Percentiles rank a stretch among this genome's conserved stretches.
phyloP scores from a whole-genome alignment of 2,113 vertebrate genomes.

The Mirounga angustirostris region DNA sequence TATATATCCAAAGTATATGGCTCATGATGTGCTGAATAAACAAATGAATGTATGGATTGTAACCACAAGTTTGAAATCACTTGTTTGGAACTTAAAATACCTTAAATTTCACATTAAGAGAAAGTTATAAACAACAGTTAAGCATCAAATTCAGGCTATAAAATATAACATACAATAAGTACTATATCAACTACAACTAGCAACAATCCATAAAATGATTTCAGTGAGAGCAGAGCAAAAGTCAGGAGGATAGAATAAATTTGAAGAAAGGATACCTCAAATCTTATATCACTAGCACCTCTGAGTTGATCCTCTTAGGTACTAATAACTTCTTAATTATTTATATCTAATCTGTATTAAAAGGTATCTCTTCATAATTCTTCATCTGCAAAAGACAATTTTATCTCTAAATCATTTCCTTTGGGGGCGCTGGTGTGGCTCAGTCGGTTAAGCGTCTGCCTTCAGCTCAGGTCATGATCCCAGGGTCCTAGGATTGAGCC shows the following conservation, averaged over 20 bases:
- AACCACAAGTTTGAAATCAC: conserved; percentile 46
- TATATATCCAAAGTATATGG: not conserved
- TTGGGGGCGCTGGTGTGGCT: not conserved
- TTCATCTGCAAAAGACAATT: not conserved
- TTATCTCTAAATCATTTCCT: conserved; percentile 13
- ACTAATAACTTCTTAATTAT: conserved; percentile 14
- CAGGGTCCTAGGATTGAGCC: too few species aligned
- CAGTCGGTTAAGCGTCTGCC: too few species aligned
- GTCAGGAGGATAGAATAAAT: not conserved
- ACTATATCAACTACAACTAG: not conserved
- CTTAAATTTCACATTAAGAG: conserved; percentile 3
- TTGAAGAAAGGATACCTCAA: not conserved
- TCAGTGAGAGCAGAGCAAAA: not conserved
- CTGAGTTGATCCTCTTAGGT: not conserved
- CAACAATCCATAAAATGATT: conserved; percentile 29
- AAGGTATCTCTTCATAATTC: conserved; percentile 19
- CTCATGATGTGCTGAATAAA: conserved; percentile 17
- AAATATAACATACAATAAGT: conserved; percentile 1
- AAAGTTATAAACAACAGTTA: conserved; percentile 32
- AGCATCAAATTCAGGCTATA: conserved; percentile 14
- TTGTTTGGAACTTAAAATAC: conserved; percentile 25
- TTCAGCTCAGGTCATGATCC: too few species aligned
- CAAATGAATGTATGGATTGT: not conserved
- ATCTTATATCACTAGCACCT: not conserved
- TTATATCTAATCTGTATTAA: conserved; percentile 26